Evolutionary conservation across 2,888 invertebrate genomes (phyloP).

Genomic region (Ennomos fuscantarius): DNA sequence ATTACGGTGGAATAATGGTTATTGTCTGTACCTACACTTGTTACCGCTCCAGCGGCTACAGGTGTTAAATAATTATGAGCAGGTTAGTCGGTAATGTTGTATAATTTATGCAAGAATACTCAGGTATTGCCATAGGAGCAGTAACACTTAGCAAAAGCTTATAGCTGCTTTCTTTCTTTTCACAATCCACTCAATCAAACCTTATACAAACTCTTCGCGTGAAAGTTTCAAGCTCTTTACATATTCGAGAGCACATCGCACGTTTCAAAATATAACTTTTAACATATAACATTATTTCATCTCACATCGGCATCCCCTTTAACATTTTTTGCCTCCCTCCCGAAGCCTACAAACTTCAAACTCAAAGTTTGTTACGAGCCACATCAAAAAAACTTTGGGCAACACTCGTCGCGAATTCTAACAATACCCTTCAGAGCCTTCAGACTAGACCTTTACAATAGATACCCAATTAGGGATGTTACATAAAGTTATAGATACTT

Average conservation of each 20-base stretch:
- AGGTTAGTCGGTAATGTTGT: no score
- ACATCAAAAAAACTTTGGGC: conserved; percentile 27
- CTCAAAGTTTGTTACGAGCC: conserved; percentile 24
- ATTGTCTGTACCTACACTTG: conserved; percentile 3
- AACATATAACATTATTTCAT: conserved; percentile 26
- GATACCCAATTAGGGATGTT: conserved; percentile 16
- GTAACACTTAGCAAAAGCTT: background rate
- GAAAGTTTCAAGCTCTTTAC: conserved; percentile 10
- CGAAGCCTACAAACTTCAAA: conserved; percentile 14
- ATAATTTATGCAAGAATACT: no score
- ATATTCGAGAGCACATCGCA: conserved; percentile 22
- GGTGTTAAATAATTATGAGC: conserved; percentile 4
- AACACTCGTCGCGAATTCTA: conserved; percentile 27
- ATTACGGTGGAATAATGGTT: conserved; percentile 15
- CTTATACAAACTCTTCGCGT: conserved; percentile 7
- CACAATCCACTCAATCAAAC: conserved; percentile 15
- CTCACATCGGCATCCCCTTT: conserved; percentile 15
- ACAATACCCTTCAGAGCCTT: conserved; percentile 28
- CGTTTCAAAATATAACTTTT: conserved; percentile 18
- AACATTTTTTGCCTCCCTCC: conserved; percentile 27
- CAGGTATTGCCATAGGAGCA: no score
- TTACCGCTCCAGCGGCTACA: background rate
- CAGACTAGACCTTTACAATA: conserved; percentile 27
- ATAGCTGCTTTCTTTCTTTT: background rate
- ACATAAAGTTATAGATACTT: background rate